Percentiles rank a stretch among this genome's conserved stretches.
These are phyloP conservation scores for Oxycera nigricornis DNA, from an alignment of 2,888 invertebrate genomes.

Conservation along the genomic window DNA sequence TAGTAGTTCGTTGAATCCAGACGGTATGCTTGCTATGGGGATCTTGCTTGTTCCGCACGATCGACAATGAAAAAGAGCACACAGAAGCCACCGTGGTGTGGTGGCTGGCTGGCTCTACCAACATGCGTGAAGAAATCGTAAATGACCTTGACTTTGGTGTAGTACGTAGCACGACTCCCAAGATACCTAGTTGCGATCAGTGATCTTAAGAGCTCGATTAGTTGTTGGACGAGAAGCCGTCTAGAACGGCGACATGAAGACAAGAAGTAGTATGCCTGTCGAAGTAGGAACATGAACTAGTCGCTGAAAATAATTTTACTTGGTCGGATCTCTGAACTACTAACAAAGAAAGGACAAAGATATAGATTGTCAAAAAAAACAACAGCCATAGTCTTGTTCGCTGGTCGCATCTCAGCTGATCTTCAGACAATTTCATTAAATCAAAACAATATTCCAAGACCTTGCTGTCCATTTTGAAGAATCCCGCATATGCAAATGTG, in stretches of 20 bases:
- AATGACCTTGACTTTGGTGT: constrained; percentile 34
- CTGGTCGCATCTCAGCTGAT: too few species aligned
- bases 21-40: neutral
- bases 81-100: too few species aligned
- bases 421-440: neutral
- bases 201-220: constrained; percentile 15
- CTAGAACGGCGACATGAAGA: too few species aligned
- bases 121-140: constrained; percentile 17
- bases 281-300: too few species aligned
- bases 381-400: too few species aligned
- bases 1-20: neutral
- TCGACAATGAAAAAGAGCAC: too few species aligned
- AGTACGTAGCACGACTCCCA: neutral
- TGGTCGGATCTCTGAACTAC: too few species aligned
- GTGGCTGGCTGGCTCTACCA: neutral
- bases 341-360: too few species aligned
- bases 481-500: neutral
- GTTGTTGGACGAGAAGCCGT: too few species aligned
- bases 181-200: constrained; percentile 12
- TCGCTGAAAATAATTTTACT: too few species aligned
- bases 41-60: constrained; percentile 4
- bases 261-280: too few species aligned
- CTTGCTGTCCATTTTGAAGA: neutral
- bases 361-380: too few species aligned
- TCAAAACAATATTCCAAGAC: neutral